Conservation (phyloP, 2,113 vertebrate species). For the Protobothrops mucrosquamatus region DNA sequence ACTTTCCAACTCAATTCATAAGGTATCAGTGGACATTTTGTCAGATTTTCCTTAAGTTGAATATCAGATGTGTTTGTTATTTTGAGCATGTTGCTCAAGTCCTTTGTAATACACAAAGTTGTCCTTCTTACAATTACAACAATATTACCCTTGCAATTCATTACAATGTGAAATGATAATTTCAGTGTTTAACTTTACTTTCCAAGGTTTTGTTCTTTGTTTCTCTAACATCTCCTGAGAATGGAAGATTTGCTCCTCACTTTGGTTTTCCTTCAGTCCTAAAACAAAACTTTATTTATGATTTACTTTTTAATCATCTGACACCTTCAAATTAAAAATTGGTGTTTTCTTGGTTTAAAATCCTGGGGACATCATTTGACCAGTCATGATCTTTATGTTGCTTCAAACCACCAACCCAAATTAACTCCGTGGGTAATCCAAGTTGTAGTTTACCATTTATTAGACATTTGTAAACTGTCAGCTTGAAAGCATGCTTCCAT, state of each 20-base stretch:
- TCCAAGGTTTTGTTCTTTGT: neutral
- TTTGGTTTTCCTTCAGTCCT: neutral
- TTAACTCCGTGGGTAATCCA: neutral
- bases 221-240: neutral
- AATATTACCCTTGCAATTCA: neutral
- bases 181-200: neutral
- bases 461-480: neutral
- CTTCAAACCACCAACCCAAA: neutral
- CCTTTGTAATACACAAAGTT: neutral
- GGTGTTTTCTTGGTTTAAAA: neutral
- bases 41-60: neutral
- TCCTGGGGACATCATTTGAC: neutral
- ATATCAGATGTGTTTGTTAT: neutral
- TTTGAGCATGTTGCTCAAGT: neutral
- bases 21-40: neutral
- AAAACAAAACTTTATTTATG: neutral
- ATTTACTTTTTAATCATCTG: neutral
- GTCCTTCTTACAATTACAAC: neutral
- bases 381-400: neutral
- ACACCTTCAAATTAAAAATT: neutral
- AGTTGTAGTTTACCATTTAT: neutral
- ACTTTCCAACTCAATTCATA: neutral
- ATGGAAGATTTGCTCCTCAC: neutral
- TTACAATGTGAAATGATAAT: neutral
- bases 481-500: neutral